Evolutionary conservation across 1,140 invertebrate genomes (phyloP), one percentile per base, ranked within the genome.

Genomic region (Bacillus rossius): DNA sequence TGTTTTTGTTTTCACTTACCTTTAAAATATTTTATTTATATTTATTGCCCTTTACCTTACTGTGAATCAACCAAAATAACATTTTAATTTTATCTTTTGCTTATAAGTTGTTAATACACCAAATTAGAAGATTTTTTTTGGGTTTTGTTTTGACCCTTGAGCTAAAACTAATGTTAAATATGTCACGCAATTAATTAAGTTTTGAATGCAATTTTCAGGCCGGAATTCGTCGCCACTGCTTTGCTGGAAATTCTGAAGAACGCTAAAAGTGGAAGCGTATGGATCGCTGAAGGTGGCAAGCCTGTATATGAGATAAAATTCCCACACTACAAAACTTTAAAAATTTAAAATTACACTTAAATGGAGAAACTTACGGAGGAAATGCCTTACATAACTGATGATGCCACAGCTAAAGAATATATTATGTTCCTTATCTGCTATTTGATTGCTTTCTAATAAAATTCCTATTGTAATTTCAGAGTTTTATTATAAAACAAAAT

Each of bases 241-340:
- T 63, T 80, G 59, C 68, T 79, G 14, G 75, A 74, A 3, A 62
- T 77, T 38, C 78, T 80, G 25, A 72, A 71, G 37, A 71, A 75
- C 43, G 79, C 75, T 1, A 70, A 73, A 53, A 79, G 76, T 56
- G 77, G 78, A 13, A 77, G 72, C 41, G 68, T 79, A 2, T 81
- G 78, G 77, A 74, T 80, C 20, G 70, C 68, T 37, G 79, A 81
- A 62, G 71, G 76, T 47, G 72, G 70, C 7, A 63, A 78, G 52
- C 75, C 76, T 1, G 69, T 77, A n/a, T 80, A 79, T 55, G 77
- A 81, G 61, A 71, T 81, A 25, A 63, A 66, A 29, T 68, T 77
- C 58, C 72, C 76, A 1, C 71, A 77, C 4, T 66, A 69, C 14
- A 26, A 57, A 8, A 55, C 55, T n/a, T n/a, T n/a, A n/a, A n/a